phyloP scores from a whole-genome alignment of 2,113 vertebrate genomes.

The sheep (Ovis aries) region DNA sequence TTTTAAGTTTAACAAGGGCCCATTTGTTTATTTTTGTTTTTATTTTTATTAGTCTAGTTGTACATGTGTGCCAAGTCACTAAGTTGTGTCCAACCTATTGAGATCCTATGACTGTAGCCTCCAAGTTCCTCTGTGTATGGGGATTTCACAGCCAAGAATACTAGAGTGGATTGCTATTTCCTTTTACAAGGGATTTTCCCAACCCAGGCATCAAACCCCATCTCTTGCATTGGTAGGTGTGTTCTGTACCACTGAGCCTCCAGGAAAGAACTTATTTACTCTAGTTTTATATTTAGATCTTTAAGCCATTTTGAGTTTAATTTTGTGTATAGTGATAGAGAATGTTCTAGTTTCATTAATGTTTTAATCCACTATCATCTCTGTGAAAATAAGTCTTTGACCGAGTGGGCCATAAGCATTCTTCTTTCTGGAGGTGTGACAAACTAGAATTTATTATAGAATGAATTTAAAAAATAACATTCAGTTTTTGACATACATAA shows the following conservation, averaged over 20 bases:
- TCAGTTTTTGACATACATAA: background rate
- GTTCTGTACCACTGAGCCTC: background rate
- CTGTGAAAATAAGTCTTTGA: background rate
- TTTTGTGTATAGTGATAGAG: background rate
- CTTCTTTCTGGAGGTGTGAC: background rate
- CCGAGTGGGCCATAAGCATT: background rate
- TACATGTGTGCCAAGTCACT: background rate
- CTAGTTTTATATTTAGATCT: background rate
- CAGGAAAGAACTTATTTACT: background rate
- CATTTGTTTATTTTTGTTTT: background rate
- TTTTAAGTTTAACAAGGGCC: background rate
- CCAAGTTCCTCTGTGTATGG: background rate
- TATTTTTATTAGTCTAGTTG: background rate
- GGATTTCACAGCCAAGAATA: background rate
- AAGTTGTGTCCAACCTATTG: background rate
- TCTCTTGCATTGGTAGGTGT: background rate
- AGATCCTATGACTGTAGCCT: background rate
- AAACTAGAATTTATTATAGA: background rate
- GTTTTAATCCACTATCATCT: background rate
- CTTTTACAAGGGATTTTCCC: background rate
- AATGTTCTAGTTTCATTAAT: background rate
- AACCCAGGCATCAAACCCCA: background rate
- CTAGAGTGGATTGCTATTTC: background rate
- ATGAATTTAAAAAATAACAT: background rate
- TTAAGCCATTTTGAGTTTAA: background rate